Evolutionary conservation across 2,797 vertebrate species (phyloP), one percentile per base, ranked within the genome.

Genomic region (Silurus aristotelis): DNA sequence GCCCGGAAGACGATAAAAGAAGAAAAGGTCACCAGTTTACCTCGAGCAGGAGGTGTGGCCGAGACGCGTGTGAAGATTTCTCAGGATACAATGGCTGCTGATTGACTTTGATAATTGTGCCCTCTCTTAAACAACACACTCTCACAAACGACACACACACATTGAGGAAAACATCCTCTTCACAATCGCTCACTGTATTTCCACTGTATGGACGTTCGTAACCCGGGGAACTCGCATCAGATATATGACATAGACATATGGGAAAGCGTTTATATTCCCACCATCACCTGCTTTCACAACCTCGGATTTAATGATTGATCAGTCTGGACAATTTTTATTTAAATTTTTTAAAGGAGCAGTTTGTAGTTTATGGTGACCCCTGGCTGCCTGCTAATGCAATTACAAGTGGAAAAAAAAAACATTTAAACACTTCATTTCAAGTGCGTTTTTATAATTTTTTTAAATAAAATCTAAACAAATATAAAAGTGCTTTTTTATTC

Each of bases 21-120:
- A 75, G 84, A 84, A 87, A 89, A 84, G 61, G 87, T 87, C 87
- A 85, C 48, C 46, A 20, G 87, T 84, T 81, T 82, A 60, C 71
- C 75, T 83, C n/a, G 12, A 63, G 25, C 71, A 75, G 60, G 58
- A 83, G 86, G 83, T 81, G 71, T 67, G 63, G 64, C 79, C 22
- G 43, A 83, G 82, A 83, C 27, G 1, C 71, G 58, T 20, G 9
- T 73, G 27, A 76, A 84, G 73, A 72, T 71, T 66, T 73, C 46
- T 64, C 56, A 72, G 31, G 61, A 86, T 48, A 85, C 87, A 88
- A 88, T 84, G 56, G 55, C 17, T 27, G 48, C 80, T 83, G 78
- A 82, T 81, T 84, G 87, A 87, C 84, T 85, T 72, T 55, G 63
- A 43, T 87, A 86, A 78, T 85, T n/a, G 64, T 80, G 67, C 77